phyloP scores from a whole-genome alignment of 2,888 invertebrate genomes.

The Drosophila colorata region DNA sequence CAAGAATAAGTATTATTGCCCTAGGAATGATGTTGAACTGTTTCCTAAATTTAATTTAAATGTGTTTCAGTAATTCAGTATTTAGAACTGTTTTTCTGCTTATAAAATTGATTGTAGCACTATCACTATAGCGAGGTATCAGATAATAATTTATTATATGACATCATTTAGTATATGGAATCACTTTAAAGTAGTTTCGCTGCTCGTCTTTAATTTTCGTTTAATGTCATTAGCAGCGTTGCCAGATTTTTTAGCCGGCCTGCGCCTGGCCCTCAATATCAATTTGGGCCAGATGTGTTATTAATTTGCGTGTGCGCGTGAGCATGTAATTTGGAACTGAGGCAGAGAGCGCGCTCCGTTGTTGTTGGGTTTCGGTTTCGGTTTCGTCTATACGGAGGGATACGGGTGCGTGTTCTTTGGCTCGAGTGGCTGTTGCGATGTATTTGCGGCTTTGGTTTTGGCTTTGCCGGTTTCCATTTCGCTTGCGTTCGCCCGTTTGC shows the following conservation, averaged over 20 bases:
- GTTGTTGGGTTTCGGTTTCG: constrained; percentile 13
- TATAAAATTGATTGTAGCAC: too few species aligned
- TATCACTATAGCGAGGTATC: too few species aligned
- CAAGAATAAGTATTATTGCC: too few species aligned
- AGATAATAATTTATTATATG: too few species aligned
- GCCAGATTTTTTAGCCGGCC: not conserved
- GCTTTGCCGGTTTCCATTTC: constrained; percentile 64
- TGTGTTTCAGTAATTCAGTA: too few species aligned
- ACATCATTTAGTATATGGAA: too few species aligned
- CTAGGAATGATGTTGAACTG: too few species aligned
- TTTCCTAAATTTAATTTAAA: too few species aligned
- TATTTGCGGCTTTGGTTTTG: constrained; percentile 42
- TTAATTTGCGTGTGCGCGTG: constrained; percentile 84
- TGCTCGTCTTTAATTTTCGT: too few species aligned
- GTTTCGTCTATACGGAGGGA: constrained; percentile 16
- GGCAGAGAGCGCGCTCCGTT: constrained; percentile 4
- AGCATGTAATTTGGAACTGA: constrained; percentile 81
- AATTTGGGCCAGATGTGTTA: constrained; percentile 82
- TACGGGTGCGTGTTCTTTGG: constrained; percentile 20
- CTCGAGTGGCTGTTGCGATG: constrained; percentile 47
- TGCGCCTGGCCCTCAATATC: constrained; percentile 3
- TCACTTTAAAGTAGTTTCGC: too few species aligned
- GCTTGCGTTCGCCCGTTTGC: constrained; percentile 6
- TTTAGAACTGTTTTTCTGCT: too few species aligned
- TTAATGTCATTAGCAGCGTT: too few species aligned